Evolutionary conservation across 1,140 invertebrate species (phyloP).

Genomic region (Yoshiicerus persimilis): DNA sequence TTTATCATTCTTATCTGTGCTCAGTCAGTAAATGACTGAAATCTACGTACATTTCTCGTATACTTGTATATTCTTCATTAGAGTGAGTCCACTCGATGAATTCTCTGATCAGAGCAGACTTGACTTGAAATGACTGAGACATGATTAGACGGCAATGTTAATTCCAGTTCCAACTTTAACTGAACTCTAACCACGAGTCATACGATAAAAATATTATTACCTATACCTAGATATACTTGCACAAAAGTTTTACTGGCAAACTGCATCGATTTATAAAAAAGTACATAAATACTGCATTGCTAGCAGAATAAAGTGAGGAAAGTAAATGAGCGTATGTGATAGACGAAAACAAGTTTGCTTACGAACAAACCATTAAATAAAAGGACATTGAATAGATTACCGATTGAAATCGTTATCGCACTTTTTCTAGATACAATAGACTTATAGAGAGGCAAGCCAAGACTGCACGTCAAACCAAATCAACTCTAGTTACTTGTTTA

Average conservation of each 20-base stretch:
- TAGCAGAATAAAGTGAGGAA: not conserved
- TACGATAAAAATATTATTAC: not conserved
- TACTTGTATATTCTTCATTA: not conserved
- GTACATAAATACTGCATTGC: no score
- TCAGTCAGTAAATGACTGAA: not conserved
- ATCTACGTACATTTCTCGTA: no score
- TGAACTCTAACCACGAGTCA: not conserved
- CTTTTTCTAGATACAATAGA: not conserved
- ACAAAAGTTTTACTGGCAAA: not conserved
- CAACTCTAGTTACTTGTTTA: not conserved
- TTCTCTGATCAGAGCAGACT: not conserved
- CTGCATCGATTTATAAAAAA: not conserved
- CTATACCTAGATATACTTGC: not conserved
- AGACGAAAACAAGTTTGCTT: not conserved
- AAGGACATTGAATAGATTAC: slow-evolving; percentile 1
- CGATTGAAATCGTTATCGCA: not conserved
- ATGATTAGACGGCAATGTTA: slow-evolving; percentile 5
- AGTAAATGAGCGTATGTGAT: not conserved
- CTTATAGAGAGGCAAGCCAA: not conserved
- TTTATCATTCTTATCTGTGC: not conserved
- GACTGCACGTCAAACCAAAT: not conserved
- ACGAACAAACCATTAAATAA: slow-evolving; percentile 12
- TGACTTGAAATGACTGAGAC: not conserved
- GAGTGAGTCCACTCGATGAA: not conserved
- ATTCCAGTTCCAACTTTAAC: not conserved